Percentiles rank a stretch among this genome's conserved stretches.
These are phyloP conservation scores for Tympanuchus pallidicinctus DNA, from an alignment of 2,113 vertebrate genomes.

Conservation along the genomic window DNA sequence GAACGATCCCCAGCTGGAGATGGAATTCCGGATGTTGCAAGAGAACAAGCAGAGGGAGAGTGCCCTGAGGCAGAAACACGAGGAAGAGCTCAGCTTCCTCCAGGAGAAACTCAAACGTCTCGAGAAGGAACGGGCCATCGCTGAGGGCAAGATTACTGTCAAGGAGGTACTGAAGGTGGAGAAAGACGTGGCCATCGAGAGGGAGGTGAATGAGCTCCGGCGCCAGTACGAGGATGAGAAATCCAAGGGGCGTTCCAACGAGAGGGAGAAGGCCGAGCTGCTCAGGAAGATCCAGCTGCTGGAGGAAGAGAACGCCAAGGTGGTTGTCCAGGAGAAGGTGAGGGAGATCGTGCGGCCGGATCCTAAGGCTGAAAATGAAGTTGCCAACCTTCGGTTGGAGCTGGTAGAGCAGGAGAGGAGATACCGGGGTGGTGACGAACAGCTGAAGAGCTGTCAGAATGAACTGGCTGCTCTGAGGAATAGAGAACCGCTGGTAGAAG, in stretches of 20 bases:
- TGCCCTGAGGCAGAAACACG: constrained; percentile 81
- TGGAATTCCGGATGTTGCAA: constrained; percentile 85
- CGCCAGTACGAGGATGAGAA: constrained; percentile 90
- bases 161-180: constrained; percentile 96
- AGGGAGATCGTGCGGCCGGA: constrained; percentile 95
- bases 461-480: constrained; percentile 85
- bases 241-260: constrained; percentile 79
- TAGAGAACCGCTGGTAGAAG: constrained; percentile 90
- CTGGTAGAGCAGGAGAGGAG: constrained; percentile 92
- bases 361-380: constrained; percentile 92
- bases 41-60: constrained; percentile 84
- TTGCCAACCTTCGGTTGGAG: constrained; percentile 93
- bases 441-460: constrained; percentile 84
- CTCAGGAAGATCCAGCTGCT: constrained; percentile 88
- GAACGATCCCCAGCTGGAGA: constrained; percentile 92
- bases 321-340: constrained; percentile 93
- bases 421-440: constrained; percentile 84
- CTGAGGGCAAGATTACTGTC: constrained; percentile 93
- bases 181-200: constrained; percentile 87
- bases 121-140: constrained; percentile 93
- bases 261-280: constrained; percentile 88
- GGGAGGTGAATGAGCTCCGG: constrained; percentile 88
- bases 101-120: constrained; percentile 89
- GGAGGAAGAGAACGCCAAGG: constrained; percentile 91
- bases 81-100: constrained; percentile 91